Evolutionary conservation across 2,113 vertebrate species (phyloP).

Genomic region (Rousettus leschenaultii): DNA sequence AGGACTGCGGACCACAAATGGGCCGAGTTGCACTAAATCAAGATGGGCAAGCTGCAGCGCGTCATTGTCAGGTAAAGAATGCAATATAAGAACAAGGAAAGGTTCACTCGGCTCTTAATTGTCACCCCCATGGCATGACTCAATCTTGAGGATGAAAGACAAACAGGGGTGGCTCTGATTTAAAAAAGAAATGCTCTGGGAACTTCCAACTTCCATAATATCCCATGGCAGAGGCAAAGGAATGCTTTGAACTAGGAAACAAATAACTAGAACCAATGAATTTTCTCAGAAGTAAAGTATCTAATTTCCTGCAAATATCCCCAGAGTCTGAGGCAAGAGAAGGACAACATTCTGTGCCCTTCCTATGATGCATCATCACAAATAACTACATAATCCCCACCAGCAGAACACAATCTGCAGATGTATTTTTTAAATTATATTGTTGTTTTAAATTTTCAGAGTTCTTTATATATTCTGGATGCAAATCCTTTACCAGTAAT

Average conservation of each 20-base stretch:
- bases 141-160: neutral
- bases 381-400: slow-evolving; percentile 44
- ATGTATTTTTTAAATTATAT: neutral
- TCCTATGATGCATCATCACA: neutral
- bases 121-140: neutral
- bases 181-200: neutral
- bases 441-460: neutral
- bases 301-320: slow-evolving; percentile 72
- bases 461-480: neutral
- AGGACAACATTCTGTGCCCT: slow-evolving; percentile 26
- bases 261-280: slow-evolving; percentile 50
- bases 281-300: slow-evolving; percentile 60
- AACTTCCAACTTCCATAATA: slow-evolving; percentile 39
- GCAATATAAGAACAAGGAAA: neutral
- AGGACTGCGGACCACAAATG: neutral
- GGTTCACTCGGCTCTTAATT: neutral
- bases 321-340: slow-evolving; percentile 25
- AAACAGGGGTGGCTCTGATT: slow-evolving; percentile 33
- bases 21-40: neutral
- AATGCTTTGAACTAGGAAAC: slow-evolving; percentile 68
- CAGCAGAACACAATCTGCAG: neutral
- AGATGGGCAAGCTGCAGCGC: neutral
- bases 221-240: slow-evolving; percentile 28
- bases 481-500: neutral
- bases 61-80: neutral